Evolutionary conservation across 2,888 invertebrate genomes (phyloP).

Genomic region (Calameuta filiformis): DNA sequence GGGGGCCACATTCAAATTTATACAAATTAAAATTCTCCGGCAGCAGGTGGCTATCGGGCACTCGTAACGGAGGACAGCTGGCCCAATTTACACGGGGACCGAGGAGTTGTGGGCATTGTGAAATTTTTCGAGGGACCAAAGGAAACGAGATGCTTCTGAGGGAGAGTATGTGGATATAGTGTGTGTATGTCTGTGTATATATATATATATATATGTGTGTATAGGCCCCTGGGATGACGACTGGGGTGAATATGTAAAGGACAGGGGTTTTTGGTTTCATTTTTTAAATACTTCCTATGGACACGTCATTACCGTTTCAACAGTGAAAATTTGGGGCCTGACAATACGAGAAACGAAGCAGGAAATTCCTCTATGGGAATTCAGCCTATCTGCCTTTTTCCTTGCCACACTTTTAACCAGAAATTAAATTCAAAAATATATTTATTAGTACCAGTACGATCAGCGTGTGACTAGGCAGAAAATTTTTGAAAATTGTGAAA

Average conservation of each 20-base stretch:
- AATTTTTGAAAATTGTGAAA: too few relatives aligned
- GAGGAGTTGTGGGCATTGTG: conserved; percentile 21
- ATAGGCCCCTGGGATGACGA: not conserved
- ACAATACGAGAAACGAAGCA: not conserved
- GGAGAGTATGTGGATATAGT: not conserved
- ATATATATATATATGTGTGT: too few relatives aligned
- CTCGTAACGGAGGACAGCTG: conserved; percentile 25
- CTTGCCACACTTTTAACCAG: too few relatives aligned
- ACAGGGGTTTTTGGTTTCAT: not conserved
- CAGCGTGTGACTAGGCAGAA: not conserved
- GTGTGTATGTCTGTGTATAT: not conserved
- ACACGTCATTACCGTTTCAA: not conserved
- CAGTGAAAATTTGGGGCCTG: not conserved
- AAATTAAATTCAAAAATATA: not conserved
- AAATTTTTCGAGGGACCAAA: conserved; percentile 11
- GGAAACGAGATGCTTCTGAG: conserved; percentile 6
- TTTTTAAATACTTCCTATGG: not conserved
- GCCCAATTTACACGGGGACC: conserved; percentile 30
- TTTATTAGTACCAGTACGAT: not conserved
- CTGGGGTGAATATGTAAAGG: not conserved
- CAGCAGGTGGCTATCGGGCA: conserved; percentile 15
- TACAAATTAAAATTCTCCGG: conserved; percentile 17
- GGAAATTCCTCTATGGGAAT: not conserved
- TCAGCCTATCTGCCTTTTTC: not conserved
- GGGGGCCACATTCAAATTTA: not conserved